Conservation (phyloP, 2,797 vertebrate species). For the Sebastiscus tertius region DNA sequence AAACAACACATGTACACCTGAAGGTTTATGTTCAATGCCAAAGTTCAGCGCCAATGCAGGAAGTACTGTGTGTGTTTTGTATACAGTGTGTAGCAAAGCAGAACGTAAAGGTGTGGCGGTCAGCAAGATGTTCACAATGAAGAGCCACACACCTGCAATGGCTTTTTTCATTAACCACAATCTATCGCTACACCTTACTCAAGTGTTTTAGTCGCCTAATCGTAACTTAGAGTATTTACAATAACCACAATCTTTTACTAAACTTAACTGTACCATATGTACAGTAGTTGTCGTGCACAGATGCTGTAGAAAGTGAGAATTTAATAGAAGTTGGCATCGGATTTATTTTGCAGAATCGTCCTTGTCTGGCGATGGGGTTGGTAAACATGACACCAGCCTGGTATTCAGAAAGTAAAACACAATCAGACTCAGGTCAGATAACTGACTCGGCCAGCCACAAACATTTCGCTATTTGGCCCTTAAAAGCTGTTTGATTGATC, state of each 20-base stretch:
- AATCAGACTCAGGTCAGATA: background rate
- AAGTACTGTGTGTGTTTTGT: too few relatives aligned
- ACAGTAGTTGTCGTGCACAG: background rate
- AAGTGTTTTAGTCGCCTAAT: too few relatives aligned
- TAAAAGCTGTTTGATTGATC: background rate
- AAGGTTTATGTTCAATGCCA: too few relatives aligned
- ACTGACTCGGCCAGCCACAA: background rate
- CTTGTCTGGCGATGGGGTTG: background rate
- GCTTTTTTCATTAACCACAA: too few relatives aligned
- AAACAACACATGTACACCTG: too few relatives aligned
- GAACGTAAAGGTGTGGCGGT: too few relatives aligned
- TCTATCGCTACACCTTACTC: accelerated
- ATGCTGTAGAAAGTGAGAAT: background rate
- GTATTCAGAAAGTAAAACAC: background rate
- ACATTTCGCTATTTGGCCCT: background rate
- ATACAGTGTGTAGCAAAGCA: too few relatives aligned
- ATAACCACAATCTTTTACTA: too few relatives aligned
- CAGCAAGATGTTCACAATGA: too few relatives aligned
- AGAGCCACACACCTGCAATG: too few relatives aligned
- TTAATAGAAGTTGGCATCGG: background rate
- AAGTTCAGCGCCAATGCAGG: too few relatives aligned
- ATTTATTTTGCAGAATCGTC: background rate
- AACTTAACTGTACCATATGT: background rate
- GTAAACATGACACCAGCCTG: background rate
- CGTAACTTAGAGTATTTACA: too few relatives aligned